phyloP scores from a whole-genome alignment of 2,888 invertebrate species.

The Acrocyrtus sp. region DNA sequence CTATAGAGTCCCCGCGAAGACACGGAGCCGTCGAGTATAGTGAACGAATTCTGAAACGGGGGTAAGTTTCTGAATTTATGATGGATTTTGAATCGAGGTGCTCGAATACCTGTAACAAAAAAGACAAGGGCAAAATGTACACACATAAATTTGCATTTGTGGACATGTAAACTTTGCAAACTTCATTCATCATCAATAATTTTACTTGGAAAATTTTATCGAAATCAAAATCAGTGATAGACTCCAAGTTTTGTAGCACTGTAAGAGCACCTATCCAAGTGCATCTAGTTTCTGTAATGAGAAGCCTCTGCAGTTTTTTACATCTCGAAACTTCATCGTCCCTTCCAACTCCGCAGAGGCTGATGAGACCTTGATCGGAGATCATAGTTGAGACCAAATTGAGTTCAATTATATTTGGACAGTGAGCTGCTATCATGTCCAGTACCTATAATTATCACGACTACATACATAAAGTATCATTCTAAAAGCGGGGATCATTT shows the following conservation, averaged over 20 bases:
- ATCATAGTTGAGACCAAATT: slow-evolving; percentile 65
- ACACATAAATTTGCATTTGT: too few relatives aligned
- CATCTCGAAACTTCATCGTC: slow-evolving; percentile 61
- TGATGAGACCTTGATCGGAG: slow-evolving; percentile 64
- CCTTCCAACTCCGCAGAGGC: slow-evolving; percentile 62
- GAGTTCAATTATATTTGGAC: slow-evolving; percentile 64
- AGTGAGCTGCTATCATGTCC: slow-evolving; percentile 64
- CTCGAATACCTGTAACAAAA: slow-evolving; percentile 57
- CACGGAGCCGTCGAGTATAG: slow-evolving; percentile 63
- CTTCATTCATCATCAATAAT: too few relatives aligned
- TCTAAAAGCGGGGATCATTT: not conserved
- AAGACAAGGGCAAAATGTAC: too few relatives aligned
- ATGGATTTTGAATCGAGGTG: slow-evolving; percentile 58
- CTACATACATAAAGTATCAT: not conserved
- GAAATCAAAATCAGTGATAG: slow-evolving; percentile 65
- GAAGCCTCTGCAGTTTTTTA: slow-evolving; percentile 64
- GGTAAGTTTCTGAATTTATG: slow-evolving; percentile 15
- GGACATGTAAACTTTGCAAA: too few relatives aligned
- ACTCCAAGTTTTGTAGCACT: slow-evolving; percentile 64
- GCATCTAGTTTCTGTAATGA: slow-evolving; percentile 64
- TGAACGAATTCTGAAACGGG: slow-evolving; percentile 60
- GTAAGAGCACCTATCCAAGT: slow-evolving; percentile 64
- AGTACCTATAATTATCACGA: slow-evolving; percentile 65
- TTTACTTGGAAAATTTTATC: slow-evolving; percentile 65
- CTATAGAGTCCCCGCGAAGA: slow-evolving; percentile 62